Base-by-base conservation (phyloP, 2,888 invertebrate genomes). In the Alviniconcha strummeri region DNA sequence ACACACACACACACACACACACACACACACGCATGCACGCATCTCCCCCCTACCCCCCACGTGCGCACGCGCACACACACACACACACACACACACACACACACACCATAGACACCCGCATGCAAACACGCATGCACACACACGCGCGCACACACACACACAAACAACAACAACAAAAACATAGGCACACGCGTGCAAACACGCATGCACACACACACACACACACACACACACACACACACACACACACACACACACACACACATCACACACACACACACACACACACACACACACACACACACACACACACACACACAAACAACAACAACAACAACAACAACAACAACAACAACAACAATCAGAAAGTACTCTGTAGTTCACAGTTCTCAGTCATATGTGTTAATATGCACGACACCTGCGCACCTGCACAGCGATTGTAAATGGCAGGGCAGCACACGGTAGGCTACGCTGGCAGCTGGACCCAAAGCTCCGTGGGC, bases 221-320 rank as follows among this genome's bases (percentile, higher is more conserved):
- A 76, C 57, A 76, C n/a, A 76, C 57, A 56, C 19, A 76, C 57
- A 76, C 57, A 76, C n/a, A 56, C 57, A 76, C 57, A 76, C 57
- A 57, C n/a, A 57, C 57, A 76, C 19, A 57, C 57, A 76, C 57
- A 76, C 57, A 57, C 57, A n/a, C 19, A n/a, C 57, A 56, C 57
- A 56, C 57, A 76, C 55, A 75, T 1, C 55, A 74, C 54, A 74
- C 15, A 74, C 15, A 15, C 54, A 74, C 54, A 15, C 54, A 54
- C 54, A 74, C 13, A 74, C 54, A 74, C 54, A 74, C 54, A 74
- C 54, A 74, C 54, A 74, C 54, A 74, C 54, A 74, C 54, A 74
- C 15, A 36, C 52, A 72, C 52, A 4, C 52, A 52, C 72, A 8
- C 36, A 15, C 3, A 36, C 52, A 52, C 52, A 72, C 15, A 52